These are phyloP conservation scores for Platycnemis pennipes DNA, from an alignment of 2,888 invertebrate genomes.

Conservation along the genomic window DNA sequence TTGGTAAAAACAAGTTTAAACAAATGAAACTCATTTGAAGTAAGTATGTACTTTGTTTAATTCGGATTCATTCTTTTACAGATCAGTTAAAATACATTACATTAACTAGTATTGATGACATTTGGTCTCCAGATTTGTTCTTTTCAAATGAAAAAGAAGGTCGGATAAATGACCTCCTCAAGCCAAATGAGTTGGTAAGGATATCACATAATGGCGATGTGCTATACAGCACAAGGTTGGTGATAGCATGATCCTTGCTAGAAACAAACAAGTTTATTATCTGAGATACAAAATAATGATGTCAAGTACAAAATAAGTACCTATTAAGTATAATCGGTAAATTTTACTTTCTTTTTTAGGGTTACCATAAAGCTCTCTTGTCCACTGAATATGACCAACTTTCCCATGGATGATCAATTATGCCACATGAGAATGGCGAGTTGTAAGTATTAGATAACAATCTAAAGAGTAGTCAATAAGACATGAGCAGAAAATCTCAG, in stretches of 20 bases:
- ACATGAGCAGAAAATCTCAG: no score
- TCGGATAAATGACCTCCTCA: slow-evolving; percentile 77
- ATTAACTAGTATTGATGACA: slow-evolving; percentile 74
- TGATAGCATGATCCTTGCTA: neutral
- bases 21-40: no score
- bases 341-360: slow-evolving; percentile 72
- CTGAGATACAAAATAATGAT: neutral
- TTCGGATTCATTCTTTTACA: neutral
- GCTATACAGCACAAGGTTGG: slow-evolving; percentile 77
- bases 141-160: slow-evolving; percentile 79
- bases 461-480: no score
- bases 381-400: slow-evolving; percentile 78
- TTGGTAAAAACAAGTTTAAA: no score
- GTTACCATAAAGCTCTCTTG: slow-evolving; percentile 78
- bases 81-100: slow-evolving; percentile 71
- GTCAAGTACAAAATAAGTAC: neutral
- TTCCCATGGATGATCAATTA: slow-evolving; percentile 79
- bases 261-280: neutral
- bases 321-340: neutral
- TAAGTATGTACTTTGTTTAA: no score
- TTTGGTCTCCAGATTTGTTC: slow-evolving; percentile 80
- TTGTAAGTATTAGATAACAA: slow-evolving; percentile 76
- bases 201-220: slow-evolving; percentile 77
- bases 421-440: slow-evolving; percentile 79
- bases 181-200: slow-evolving; percentile 77